Percentiles rank a stretch among this genome's conserved stretches.
Conservation (phyloP, 2,113 vertebrate genomes). For the Cynopterus brachyotis region DNA sequence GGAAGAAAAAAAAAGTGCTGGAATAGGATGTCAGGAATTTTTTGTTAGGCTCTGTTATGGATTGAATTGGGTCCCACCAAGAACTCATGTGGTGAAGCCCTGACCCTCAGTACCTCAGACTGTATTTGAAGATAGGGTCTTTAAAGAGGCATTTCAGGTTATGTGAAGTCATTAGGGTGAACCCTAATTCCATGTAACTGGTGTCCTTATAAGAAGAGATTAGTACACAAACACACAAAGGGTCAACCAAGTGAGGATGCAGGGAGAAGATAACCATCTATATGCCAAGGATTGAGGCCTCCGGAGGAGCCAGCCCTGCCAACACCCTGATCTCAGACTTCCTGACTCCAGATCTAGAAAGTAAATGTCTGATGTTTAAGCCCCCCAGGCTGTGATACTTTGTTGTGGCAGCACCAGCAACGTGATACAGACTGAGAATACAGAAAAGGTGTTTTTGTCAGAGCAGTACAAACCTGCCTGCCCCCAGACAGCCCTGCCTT, state of each 20-base stretch:
- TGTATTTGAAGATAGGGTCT: not conserved
- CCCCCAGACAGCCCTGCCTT: not conserved
- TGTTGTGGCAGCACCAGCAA: no score
- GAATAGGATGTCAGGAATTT: not conserved
- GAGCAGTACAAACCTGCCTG: not conserved
- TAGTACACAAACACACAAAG: no score
- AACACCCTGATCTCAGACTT: not conserved
- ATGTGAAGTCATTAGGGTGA: fast-evolving
- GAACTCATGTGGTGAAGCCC: not conserved
- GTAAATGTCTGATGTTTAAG: not conserved
- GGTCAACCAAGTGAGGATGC: fast-evolving
- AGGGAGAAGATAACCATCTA: fast-evolving
- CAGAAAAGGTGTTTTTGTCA: not conserved
- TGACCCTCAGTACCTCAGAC: not conserved
- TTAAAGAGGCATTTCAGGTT: not conserved
- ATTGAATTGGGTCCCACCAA: not conserved
- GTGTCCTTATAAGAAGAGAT: not conserved
- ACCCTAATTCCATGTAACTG: fast-evolving
- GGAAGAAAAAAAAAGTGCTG: not conserved
- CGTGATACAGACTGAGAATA: not conserved
- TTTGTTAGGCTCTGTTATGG: not conserved
- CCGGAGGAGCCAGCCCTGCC: not conserved
- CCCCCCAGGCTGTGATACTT: not conserved
- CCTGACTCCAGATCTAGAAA: not conserved
- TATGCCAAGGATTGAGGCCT: fast-evolving